Conservation (phyloP, 2,888 invertebrate species). For the Agrilus biguttatus region DNA sequence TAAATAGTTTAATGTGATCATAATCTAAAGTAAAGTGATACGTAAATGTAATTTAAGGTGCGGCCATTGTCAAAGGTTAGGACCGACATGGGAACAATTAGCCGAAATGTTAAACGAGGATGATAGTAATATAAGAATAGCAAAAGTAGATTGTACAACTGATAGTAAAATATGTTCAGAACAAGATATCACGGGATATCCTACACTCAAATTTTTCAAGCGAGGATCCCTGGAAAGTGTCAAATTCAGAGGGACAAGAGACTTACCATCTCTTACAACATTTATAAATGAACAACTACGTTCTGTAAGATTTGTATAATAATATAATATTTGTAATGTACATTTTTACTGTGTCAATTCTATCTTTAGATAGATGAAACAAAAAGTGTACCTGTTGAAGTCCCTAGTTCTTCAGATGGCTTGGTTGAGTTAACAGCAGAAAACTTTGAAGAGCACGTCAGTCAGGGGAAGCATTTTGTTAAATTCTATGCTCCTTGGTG, state of each 20-base stretch:
- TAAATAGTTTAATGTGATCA: slow-evolving; percentile 27
- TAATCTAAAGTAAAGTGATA: no score
- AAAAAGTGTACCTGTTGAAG: slow-evolving; percentile 19
- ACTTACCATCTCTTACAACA: slow-evolving; percentile 57
- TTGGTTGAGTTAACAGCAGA: slow-evolving; percentile 61
- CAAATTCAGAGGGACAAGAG: slow-evolving; percentile 66
- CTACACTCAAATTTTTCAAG: slow-evolving; percentile 62
- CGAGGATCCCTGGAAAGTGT: slow-evolving; percentile 49
- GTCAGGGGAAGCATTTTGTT: slow-evolving; percentile 67
- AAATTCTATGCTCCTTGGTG: slow-evolving; percentile 94
- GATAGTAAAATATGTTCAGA: slow-evolving; percentile 55
- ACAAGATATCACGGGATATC: slow-evolving; percentile 60
- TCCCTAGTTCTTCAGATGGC: slow-evolving; percentile 45
- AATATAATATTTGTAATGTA: neutral
- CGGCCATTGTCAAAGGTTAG: slow-evolving; percentile 65
- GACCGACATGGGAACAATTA: slow-evolving; percentile 62
- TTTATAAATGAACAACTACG: slow-evolving; percentile 64
- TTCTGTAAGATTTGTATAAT: slow-evolving; percentile 16
- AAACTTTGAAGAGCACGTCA: slow-evolving; percentile 57
- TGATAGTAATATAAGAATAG: slow-evolving; percentile 51
- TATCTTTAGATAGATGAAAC: slow-evolving; percentile 12
- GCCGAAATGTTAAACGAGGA: slow-evolving; percentile 52
- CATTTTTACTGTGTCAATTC: neutral
- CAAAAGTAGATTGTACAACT: slow-evolving; percentile 66
- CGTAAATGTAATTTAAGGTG: slow-evolving; percentile 44